Evolutionary conservation across 1,140 invertebrate species (phyloP).

Genomic region (Lepidurus packardi): DNA sequence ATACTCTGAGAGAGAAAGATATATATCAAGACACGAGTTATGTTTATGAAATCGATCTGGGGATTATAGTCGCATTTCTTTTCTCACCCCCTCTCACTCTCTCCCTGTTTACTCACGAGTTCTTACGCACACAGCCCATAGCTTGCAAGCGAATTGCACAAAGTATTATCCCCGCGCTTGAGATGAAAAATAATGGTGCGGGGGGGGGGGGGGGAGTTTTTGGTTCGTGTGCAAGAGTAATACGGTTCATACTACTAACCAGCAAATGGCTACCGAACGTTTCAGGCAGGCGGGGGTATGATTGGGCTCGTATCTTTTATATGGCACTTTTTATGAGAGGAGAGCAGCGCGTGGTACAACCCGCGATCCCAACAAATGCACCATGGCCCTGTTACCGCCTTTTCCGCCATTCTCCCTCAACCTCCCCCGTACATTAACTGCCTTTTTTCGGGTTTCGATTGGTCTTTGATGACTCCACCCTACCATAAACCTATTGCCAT

Average conservation of each 20-base stretch:
- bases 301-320: slow-evolving; percentile 15
- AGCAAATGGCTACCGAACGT: slow-evolving; percentile 18
- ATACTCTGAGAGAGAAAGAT: background rate
- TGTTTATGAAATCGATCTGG: slow-evolving; percentile 19
- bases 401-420: background rate
- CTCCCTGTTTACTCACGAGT: background rate
- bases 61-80: slow-evolving; percentile 5
- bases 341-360: background rate
- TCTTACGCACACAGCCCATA: background rate
- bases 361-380: background rate
- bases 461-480: background rate
- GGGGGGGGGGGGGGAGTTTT: background rate
- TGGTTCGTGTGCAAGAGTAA: background rate
- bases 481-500: background rate
- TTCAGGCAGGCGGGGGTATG: background rate
- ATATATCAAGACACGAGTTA: slow-evolving; percentile 7
- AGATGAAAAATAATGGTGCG: slow-evolving; percentile 8
- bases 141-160: background rate
- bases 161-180: slow-evolving; percentile 8
- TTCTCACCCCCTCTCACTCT: background rate
- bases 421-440: background rate
- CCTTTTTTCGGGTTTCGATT: background rate
- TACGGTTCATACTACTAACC: background rate
- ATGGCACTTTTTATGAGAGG: slow-evolving; percentile 6
- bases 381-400: background rate